Evolutionary conservation across 2,888 invertebrate genomes (phyloP).

Genomic region (Dolichopus griseipennis): DNA sequence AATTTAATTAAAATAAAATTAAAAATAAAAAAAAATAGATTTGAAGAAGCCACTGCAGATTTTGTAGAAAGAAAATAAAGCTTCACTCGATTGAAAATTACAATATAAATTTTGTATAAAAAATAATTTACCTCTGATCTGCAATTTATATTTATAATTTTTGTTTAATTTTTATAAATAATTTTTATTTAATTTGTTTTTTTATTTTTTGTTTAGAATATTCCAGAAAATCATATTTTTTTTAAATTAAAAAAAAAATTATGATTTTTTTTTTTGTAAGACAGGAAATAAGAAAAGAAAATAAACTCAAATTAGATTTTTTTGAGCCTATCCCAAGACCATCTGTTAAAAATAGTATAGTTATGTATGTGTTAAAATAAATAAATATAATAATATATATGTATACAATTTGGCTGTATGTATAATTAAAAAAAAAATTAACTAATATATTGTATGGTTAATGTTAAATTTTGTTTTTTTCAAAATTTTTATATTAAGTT

Average conservation of each 20-base stretch:
- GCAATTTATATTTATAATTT: not conserved
- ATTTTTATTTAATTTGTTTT: constrained; percentile 1
- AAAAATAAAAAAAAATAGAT: not conserved
- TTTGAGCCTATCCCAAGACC: constrained; percentile 43
- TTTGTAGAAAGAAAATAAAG: not conserved
- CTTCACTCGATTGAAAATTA: not conserved
- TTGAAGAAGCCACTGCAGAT: not conserved
- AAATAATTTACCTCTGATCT: constrained; percentile 18
- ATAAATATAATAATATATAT: constrained; percentile 12
- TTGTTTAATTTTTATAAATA: not conserved
- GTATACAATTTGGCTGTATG: not conserved
- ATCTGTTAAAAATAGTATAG: constrained; percentile 29
- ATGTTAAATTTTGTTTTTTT: too few species aligned
- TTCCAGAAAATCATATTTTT: not conserved
- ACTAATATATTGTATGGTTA: not conserved
- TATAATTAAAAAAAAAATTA: not conserved
- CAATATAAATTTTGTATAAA: not conserved
- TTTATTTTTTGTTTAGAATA: constrained; percentile 4
- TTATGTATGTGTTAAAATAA: constrained; percentile 10
- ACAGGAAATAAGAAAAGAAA: constrained; percentile 21
- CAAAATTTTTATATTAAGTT: too few species aligned
- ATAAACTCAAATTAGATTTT: constrained; percentile 39
- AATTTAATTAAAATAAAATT: too few species aligned
- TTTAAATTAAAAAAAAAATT: constrained; percentile 19
- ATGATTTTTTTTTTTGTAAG: constrained; percentile 24